Percentiles rank a stretch among this genome's conserved stretches.
Conservation (phyloP, 2,797 vertebrate species). For the Botia kubotai region DNA sequence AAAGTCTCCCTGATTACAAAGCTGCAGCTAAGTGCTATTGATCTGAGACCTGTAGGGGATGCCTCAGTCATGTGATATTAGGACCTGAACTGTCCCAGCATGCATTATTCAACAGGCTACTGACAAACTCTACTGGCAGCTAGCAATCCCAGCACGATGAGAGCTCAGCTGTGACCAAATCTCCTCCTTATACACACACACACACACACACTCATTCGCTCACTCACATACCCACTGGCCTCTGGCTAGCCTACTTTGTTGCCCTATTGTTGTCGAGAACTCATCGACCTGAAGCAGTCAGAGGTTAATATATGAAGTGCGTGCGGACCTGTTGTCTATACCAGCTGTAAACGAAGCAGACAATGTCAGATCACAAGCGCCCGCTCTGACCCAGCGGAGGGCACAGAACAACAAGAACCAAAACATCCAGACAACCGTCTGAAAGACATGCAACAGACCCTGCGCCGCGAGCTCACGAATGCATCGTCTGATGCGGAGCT, state of each 20-base stretch:
- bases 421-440: slow-evolving; percentile 51
- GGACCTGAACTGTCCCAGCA: slow-evolving; percentile 81
- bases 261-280: slow-evolving; percentile 44
- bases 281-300: slow-evolving; percentile 53
- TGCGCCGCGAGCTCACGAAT: not conserved
- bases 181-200: slow-evolving; percentile 25
- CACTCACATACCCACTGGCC: not conserved
- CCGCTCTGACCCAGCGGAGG: slow-evolving; percentile 33
- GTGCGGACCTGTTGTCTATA: slow-evolving; percentile 39
- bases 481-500: not conserved
- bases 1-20: slow-evolving; percentile 83
- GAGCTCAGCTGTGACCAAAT: slow-evolving; percentile 68
- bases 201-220: not conserved
- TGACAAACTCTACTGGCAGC: slow-evolving; percentile 74
- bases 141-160: slow-evolving; percentile 74
- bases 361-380: slow-evolving; percentile 49
- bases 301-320: slow-evolving; percentile 59
- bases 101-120: slow-evolving; percentile 89
- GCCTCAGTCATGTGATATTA: slow-evolving; percentile 85
- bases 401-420: slow-evolving; percentile 51
- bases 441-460: not conserved
- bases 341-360: slow-evolving; percentile 48
- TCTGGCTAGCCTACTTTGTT: slow-evolving; percentile 8
- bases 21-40: slow-evolving; percentile 92
- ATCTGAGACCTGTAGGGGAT: slow-evolving; percentile 75